Conservation (phyloP, 2,888 invertebrate genomes). For the Strigamia crassipes region DNA sequence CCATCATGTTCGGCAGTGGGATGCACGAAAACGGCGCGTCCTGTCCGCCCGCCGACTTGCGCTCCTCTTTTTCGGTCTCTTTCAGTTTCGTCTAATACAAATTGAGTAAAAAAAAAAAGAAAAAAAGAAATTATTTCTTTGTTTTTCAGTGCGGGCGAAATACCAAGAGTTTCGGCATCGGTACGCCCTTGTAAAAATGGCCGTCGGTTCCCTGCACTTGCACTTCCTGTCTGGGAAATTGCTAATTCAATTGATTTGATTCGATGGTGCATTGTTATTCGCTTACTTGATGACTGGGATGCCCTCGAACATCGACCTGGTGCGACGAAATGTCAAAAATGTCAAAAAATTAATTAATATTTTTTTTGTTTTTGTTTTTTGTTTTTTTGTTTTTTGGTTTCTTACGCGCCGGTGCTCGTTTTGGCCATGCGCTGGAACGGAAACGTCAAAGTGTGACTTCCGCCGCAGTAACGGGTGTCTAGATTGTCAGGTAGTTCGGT, state of each 20-base stretch:
- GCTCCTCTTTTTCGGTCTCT: neutral
- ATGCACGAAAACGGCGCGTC: neutral
- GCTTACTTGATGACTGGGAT: neutral
- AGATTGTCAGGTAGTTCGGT: conserved; percentile 36
- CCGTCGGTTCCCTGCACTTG: conserved; percentile 13
- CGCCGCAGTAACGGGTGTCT: conserved; percentile 75
- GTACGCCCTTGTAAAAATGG: conserved; percentile 5
- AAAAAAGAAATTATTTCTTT: neutral
- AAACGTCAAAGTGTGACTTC: conserved; percentile 71
- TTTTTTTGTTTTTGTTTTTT: too few species aligned
- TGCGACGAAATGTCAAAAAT: neutral
- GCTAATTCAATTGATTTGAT: neutral
- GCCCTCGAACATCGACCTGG: neutral
- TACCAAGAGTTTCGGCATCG: neutral
- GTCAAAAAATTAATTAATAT: neutral
- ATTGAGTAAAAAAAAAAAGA: too few species aligned
- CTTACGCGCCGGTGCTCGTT: neutral
- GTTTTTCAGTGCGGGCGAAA: neutral
- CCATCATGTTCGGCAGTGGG: neutral
- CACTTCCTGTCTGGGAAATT: neutral
- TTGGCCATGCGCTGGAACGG: conserved; percentile 36
- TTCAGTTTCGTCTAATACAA: neutral
- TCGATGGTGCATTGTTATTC: neutral
- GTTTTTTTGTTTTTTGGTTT: neutral
- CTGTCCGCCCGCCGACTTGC: neutral